Conservation (phyloP, 2,888 invertebrate genomes). For the Apodemia hepburni region DNA sequence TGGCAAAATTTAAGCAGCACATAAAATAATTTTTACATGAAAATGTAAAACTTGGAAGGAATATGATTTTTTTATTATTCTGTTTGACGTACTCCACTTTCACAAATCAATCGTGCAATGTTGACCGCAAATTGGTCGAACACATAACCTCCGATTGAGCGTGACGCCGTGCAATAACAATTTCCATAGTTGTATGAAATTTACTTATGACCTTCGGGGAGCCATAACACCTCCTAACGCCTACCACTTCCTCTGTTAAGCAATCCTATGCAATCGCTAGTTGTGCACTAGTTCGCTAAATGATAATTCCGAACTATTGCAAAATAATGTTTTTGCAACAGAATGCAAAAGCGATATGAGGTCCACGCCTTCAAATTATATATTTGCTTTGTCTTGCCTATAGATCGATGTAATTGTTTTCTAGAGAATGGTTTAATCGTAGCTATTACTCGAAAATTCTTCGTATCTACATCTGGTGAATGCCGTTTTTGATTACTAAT, state of each 20-base stretch:
- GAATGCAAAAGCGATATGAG: conserved; percentile 66
- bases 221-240: conserved; percentile 64
- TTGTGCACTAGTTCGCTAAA: conserved; percentile 75
- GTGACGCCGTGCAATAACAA: conserved; percentile 44
- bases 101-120: conserved; percentile 27
- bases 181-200: conserved; percentile 46
- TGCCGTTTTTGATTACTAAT: background rate
- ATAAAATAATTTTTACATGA: background rate
- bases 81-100: conserved; percentile 26
- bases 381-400: conserved; percentile 54
- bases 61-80: conserved; percentile 8
- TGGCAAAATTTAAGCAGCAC: background rate
- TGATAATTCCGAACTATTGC: conserved; percentile 77
- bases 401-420: conserved; percentile 26
- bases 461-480: background rate
- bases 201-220: conserved; percentile 44
- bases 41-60: background rate
- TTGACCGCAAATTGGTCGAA: conserved; percentile 33
- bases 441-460: conserved; percentile 6
- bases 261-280: conserved; percentile 56
- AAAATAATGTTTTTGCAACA: conserved; percentile 61
- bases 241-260: conserved; percentile 59
- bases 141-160: conserved; percentile 34
- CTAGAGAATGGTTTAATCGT: conserved; percentile 20
- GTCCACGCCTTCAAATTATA: conserved; percentile 70